A percentile compares a stretch with the other conserved stretches of the same genome.
These are phyloP conservation scores for Gymnosoma rotundatum DNA, from an alignment of 2,888 invertebrate species.

Conservation along the genomic window DNA sequence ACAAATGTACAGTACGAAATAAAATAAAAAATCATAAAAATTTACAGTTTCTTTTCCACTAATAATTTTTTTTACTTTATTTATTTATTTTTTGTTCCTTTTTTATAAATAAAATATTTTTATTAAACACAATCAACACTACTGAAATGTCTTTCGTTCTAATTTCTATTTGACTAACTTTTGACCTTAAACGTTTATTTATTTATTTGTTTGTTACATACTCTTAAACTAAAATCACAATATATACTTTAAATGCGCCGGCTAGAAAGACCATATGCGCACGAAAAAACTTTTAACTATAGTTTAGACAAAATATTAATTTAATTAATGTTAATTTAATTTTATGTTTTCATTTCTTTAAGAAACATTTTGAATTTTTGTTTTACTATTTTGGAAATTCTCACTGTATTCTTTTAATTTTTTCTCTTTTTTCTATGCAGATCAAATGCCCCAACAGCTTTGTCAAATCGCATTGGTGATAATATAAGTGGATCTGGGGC, in stretches of 20 bases:
- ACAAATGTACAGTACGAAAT: constrained; percentile 39
- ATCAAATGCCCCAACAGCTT: constrained; percentile 62
- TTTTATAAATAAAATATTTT: constrained; percentile 43
- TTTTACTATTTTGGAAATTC: background rate
- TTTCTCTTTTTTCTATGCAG: constrained; percentile 54
- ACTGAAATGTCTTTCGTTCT: constrained; percentile 6
- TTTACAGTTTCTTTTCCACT: background rate
- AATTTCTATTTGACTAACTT: constrained; percentile 20
- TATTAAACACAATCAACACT: constrained; percentile 15
- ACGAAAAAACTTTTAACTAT: too few species aligned
- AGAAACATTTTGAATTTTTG: background rate
- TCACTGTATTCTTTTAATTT: background rate
- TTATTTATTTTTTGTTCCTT: constrained; percentile 24
- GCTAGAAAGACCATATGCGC: too few species aligned
- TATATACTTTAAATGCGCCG: too few species aligned
- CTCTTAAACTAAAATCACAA: too few species aligned
- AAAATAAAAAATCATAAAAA: background rate
- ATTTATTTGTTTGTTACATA: too few species aligned
- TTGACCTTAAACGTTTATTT: constrained; percentile 39
- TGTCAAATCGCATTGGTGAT: constrained; percentile 62
- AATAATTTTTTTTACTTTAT: constrained; percentile 27
- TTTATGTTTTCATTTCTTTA: constrained; percentile 58
- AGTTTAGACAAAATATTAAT: too few species aligned
- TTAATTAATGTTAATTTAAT: too few species aligned
- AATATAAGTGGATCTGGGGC: constrained; percentile 58